These are phyloP conservation scores for Centropus bengalensis DNA, from an alignment of 2,113 vertebrate species.

Conservation along the genomic window DNA sequence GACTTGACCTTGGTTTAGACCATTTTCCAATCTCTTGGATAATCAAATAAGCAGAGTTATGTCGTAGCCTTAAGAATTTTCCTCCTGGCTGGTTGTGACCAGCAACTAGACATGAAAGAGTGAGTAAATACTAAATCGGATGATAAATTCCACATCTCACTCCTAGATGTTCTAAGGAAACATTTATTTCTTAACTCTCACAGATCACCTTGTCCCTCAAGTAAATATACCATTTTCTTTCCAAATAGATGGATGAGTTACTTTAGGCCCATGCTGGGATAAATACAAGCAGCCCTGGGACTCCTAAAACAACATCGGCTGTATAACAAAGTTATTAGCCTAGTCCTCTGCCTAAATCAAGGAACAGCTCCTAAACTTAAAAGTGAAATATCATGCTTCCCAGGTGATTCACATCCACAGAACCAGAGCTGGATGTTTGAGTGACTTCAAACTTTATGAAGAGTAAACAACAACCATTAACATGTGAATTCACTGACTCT, in stretches of 20 bases:
- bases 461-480: background rate
- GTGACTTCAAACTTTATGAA: background rate
- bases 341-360: background rate
- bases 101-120: background rate
- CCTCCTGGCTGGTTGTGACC: background rate
- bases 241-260: background rate
- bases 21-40: background rate
- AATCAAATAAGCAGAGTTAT: background rate
- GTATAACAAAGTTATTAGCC: background rate
- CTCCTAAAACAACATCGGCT: background rate
- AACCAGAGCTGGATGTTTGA: background rate
- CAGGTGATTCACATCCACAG: background rate
- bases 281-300: background rate
- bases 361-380: background rate
- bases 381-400: background rate
- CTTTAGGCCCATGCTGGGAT: background rate
- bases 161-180: background rate
- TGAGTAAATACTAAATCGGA: background rate
- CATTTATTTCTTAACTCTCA: background rate
- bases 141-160: background rate
- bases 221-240: constrained; percentile 1
- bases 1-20: background rate
- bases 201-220: background rate
- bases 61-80: background rate
- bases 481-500: background rate